Evolutionary conservation across 2,888 invertebrate genomes (phyloP), one percentile per base, ranked within the genome.

Genomic region (Drosophila falleni): DNA sequence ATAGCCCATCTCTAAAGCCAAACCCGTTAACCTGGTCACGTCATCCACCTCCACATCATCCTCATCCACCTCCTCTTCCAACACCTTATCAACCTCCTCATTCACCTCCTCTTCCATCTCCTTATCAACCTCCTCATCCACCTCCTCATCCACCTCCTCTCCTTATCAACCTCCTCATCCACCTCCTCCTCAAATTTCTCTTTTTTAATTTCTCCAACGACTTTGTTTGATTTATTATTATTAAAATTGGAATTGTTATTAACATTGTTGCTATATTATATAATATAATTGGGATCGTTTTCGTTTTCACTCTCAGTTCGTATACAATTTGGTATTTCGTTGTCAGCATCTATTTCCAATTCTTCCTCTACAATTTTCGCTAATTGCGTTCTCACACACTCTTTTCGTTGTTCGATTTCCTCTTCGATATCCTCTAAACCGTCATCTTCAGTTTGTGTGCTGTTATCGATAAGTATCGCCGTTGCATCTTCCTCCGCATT

Each of bases 401-500:
- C 60, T 31, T 55, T 59, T 9, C 9, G 35, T 15, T 54, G 39
- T 29, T 55, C 56, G 1, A 13, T 46, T 8, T 67, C 44, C 51
- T 41, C 58, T 13, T 41, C 56, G 9, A 56, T 41, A 5, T 65
- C 65, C 31, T 15, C 31, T 3, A 44, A 33, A 13, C 49, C 49
- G 16, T 42, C 78, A 29, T 61, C 71, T 35, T 86, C 90, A 29
- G 89, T 89, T 68, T 87, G 82, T 5, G 90, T 86, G 41, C 90
- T 87, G 54, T 76, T 89, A 69, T 90, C 90, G 62, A 88, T 87
- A 63, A 89, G 77, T 63, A 80, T 60, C 15, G 80, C 55, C 5
- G 72, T 58, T 29, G 63, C 29, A n/a, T 50, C 33, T 0, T 37
- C 47, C 9, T 49, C 49, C 3, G 31, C 74, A 19, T 35, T 37